These are phyloP conservation scores for Ursus arctos DNA, from an alignment of 2,113 vertebrate species.

Conservation along the genomic window DNA sequence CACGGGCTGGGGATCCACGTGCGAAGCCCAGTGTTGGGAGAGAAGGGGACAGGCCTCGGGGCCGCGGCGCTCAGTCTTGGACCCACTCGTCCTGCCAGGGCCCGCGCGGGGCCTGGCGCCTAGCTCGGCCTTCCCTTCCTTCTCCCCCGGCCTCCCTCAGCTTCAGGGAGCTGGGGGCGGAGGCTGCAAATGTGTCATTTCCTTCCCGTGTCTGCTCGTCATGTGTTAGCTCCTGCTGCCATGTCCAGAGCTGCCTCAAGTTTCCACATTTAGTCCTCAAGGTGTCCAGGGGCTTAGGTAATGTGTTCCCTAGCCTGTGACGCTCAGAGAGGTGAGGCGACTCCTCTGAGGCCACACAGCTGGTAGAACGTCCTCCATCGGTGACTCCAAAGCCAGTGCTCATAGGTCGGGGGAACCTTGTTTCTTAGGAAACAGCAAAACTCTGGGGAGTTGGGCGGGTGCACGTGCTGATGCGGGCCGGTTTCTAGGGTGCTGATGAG, in stretches of 20 bases:
- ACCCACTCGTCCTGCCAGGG: background rate
- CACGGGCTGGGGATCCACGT: background rate
- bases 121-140: background rate
- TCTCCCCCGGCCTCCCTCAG: background rate
- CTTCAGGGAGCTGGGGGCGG: background rate
- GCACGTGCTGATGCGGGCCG: accelerated
- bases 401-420: background rate
- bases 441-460: background rate
- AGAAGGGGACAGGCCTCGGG: background rate
- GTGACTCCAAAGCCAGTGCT: background rate
- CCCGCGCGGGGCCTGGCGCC: accelerated
- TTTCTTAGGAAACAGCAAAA: background rate
- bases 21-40: background rate
- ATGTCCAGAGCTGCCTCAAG: background rate
- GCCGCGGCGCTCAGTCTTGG: background rate
- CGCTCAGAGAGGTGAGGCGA: background rate
- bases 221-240: background rate
- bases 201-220: background rate
- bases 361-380: background rate
- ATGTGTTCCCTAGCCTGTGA: background rate
- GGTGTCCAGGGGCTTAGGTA: background rate
- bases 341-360: background rate
- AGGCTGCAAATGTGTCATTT: background rate
- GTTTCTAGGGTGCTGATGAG: background rate
- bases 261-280: background rate